Evolutionary conservation across 2,888 invertebrate genomes (phyloP), one percentile per base, ranked within the genome.

Genomic region (Ormyrus rosae): DNA sequence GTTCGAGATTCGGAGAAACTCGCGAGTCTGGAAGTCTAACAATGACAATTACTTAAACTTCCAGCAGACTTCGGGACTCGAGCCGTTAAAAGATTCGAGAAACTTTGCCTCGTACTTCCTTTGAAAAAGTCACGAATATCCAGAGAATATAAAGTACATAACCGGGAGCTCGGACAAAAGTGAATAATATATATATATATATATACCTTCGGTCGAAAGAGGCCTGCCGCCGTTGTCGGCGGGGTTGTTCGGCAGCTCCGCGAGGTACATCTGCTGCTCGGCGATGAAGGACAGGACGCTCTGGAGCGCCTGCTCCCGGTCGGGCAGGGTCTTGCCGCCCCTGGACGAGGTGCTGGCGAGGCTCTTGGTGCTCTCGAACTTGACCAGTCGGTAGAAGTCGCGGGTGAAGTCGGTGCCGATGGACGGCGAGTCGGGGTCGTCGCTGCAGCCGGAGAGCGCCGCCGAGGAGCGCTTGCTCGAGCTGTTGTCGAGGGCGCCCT

Each of bases 321-420:
- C 95, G 75, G 94, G 93, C 7, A 91, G 91, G 5, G 93, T 89
- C 73, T 91, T 92, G 48, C 92, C 92, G 9, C 94, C 93, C 87
- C 94, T 92, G 78, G 94, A 95, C 86, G 94, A 95, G 86, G 94
- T 95, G 55, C 95, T 95, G 61, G 95, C 95, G 87, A 96, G 91
- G 89, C 95, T 95, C 89, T 95, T 95, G 82, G 95, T 95, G 90
- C 95, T 96, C 89, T 95, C 96, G 87, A 95, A 95, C 91, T 95
- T 95, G 67, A 96, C 96, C 83, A 96, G 93, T 53, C 95, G 93
- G 89, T 96, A 96, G 90, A 96, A 96, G 90, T 96, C 96, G 83
- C 95, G 92, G 6, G 95, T 96, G 86, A 96, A 96, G 89, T 95
- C 95, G 11, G 94, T 93, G 34, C 95, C 95, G 34, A 95, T 92